Evolutionary conservation across 2,113 vertebrate genomes (phyloP).

Genomic region (Pholis gunnellus): DNA sequence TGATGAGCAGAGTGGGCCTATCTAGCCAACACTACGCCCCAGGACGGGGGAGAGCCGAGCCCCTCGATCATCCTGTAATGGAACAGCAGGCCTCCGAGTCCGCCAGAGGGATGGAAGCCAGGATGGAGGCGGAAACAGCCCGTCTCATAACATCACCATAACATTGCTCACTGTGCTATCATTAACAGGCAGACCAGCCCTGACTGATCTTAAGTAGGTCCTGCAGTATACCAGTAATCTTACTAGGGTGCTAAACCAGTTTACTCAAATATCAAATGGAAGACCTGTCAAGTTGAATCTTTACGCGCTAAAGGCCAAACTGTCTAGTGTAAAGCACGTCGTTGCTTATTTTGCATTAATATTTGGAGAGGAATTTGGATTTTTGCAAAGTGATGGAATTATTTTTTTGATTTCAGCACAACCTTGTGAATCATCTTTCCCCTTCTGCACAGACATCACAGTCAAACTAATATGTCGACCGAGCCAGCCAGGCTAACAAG

Average conservation of each 20-base stretch:
- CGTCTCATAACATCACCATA: conserved; percentile 57
- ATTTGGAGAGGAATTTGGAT: background rate
- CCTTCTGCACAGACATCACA: conserved; percentile 22
- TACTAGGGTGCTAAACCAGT: conserved; percentile 29
- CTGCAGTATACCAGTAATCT: conserved; percentile 43
- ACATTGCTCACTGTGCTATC: conserved; percentile 56
- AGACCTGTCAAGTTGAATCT: conserved; percentile 44
- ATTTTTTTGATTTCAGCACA: background rate
- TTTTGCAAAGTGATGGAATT: background rate
- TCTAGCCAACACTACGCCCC: conserved; percentile 62
- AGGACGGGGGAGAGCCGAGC: conserved; percentile 56
- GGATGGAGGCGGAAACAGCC: conserved; percentile 53
- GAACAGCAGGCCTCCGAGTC: conserved; percentile 64
- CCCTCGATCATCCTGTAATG: conserved; percentile 77
- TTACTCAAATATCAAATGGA: conserved; percentile 50
- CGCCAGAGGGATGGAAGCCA: conserved; percentile 50
- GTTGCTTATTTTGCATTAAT: background rate
- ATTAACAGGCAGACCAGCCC: conserved; percentile 58
- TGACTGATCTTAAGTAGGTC: conserved; percentile 56
- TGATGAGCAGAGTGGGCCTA: conserved; percentile 79
- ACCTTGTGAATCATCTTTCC: conserved; percentile 9
- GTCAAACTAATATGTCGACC: conserved; percentile 44
- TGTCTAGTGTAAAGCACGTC: conserved; percentile 9
- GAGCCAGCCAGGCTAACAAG: conserved; percentile 55
- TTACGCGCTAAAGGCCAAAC: conserved; percentile 37